A percentile compares a stretch with the other conserved stretches of the same genome.
phyloP scores from a whole-genome alignment of 1,140 invertebrate species.

The Calephelis nemesis region DNA sequence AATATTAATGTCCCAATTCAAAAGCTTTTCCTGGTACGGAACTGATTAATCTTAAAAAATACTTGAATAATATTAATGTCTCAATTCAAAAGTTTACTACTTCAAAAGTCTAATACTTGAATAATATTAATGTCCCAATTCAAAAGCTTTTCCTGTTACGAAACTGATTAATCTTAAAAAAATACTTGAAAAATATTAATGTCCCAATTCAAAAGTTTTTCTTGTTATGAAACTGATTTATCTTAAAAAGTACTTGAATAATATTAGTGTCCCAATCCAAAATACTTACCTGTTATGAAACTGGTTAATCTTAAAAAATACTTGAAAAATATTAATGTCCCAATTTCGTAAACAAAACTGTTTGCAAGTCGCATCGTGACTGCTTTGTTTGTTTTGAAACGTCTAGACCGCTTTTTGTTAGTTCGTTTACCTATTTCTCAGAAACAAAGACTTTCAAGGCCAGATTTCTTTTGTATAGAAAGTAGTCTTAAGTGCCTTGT shows the following conservation, averaged over 20 bases:
- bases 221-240: no score
- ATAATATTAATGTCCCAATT: not conserved
- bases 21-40: no score
- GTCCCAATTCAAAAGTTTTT: not conserved
- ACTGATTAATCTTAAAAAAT: no score
- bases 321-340: not conserved
- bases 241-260: not conserved
- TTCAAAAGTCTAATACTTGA: no score
- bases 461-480: not conserved
- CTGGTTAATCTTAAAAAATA: no score
- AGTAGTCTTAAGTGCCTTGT: no score
- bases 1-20: not conserved
- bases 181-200: not conserved
- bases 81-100: no score
- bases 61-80: no score
- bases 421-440: slow-evolving; percentile 10
- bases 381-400: slow-evolving; percentile 2
- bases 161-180: no score
- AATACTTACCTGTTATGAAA: no score
- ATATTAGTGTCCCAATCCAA: not conserved
- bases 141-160: no score
- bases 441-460: not conserved
- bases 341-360: not conserved
- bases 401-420: not conserved
- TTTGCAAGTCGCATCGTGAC: not conserved